Evolutionary conservation across 2,797 vertebrate genomes (phyloP).

Genomic region (Parotocinclus haroldoi): DNA sequence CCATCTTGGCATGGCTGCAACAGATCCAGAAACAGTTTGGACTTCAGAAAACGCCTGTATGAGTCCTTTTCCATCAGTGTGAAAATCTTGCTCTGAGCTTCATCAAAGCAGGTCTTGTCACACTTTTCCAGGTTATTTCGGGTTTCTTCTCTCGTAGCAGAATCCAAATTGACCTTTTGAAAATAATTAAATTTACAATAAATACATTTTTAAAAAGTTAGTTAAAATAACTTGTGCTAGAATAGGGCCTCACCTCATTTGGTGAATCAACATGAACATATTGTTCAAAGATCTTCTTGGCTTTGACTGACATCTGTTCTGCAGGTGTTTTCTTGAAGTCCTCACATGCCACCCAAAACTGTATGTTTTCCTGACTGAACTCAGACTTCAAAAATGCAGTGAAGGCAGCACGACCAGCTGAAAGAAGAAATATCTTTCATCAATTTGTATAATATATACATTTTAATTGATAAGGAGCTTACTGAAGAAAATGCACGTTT

Average conservation of each 20-base stretch:
- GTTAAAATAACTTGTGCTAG: not conserved
- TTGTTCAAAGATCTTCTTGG: slow-evolving; percentile 80
- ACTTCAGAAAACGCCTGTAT: slow-evolving; percentile 88
- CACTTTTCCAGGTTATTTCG: slow-evolving; percentile 72
- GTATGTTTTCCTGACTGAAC: slow-evolving; percentile 89
- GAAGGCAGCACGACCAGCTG: slow-evolving; percentile 81
- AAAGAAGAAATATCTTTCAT: not conserved
- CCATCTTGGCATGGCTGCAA: slow-evolving; percentile 26
- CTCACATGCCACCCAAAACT: slow-evolving; percentile 89
- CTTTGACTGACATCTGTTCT: slow-evolving; percentile 68
- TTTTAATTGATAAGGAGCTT: no score
- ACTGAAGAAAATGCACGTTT: no score
- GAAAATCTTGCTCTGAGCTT: slow-evolving; percentile 88
- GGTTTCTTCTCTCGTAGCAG: slow-evolving; percentile 78
- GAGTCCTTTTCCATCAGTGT: slow-evolving; percentile 93
- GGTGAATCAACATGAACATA: slow-evolving; percentile 80
- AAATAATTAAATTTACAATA: not conserved
- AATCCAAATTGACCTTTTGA: slow-evolving; percentile 86
- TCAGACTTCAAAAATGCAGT: slow-evolving; percentile 81
- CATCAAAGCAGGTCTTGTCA: slow-evolving; percentile 75
- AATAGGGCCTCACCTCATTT: slow-evolving; percentile 69
- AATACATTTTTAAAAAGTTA: not conserved
- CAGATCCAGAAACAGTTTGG: slow-evolving; percentile 77
- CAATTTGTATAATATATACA: not conserved
- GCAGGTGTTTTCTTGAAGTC: slow-evolving; percentile 78